phyloP scores from a whole-genome alignment of 2,113 vertebrate species.

The Vombatus ursinus region DNA sequence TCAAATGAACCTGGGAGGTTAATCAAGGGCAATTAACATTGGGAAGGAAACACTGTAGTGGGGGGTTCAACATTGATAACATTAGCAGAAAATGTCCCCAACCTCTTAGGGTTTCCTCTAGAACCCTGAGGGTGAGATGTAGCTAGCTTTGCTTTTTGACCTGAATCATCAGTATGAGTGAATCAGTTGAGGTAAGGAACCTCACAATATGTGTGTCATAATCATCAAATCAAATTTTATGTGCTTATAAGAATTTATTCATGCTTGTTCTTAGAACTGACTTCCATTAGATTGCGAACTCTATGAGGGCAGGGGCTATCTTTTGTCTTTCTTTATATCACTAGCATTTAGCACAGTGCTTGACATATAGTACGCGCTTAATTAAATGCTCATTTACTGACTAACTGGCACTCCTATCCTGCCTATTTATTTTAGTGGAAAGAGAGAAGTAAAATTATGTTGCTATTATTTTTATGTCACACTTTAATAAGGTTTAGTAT shows the following conservation, averaged over 20 bases:
- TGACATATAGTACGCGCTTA: not conserved
- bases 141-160: not conserved
- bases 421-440: not conserved
- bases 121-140: not conserved
- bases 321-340: not conserved
- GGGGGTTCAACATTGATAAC: not conserved
- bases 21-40: not conserved
- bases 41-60: not conserved
- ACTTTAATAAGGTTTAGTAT: not conserved
- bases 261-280: not conserved
- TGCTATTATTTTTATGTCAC: not conserved
- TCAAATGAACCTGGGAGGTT: not conserved
- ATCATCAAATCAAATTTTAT: not conserved
- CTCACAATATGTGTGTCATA: not conserved
- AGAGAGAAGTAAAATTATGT: not conserved
- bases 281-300: not conserved
- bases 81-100: not conserved
- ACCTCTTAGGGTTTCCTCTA: not conserved
- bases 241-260: not conserved
- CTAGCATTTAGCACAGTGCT: not conserved
- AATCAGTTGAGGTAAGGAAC: not conserved
- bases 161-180: not conserved
- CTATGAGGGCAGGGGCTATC: not conserved
- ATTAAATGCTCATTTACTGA: not conserved
- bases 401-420: not conserved